Evolutionary conservation across 2,113 vertebrate species (phyloP).

Genomic region (Mionectes macconnelli): DNA sequence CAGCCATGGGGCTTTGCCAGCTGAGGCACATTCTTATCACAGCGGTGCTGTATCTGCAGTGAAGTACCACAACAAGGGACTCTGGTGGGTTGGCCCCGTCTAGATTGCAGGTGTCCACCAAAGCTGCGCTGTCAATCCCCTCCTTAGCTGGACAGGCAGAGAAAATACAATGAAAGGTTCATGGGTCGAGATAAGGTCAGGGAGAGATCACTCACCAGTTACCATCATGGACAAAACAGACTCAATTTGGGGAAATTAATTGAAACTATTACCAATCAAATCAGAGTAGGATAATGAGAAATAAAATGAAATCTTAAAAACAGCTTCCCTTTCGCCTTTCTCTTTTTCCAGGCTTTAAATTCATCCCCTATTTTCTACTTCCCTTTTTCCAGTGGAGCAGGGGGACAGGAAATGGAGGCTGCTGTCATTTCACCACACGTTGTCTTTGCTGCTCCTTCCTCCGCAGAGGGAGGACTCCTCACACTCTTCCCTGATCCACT

Average conservation of each 20-base stretch:
- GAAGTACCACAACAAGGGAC: background rate
- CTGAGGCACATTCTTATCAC: accelerated
- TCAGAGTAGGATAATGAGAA: background rate
- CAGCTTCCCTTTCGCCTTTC: background rate
- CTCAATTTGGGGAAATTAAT: background rate
- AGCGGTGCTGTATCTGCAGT: background rate
- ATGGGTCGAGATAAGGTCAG: background rate
- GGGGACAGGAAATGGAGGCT: too few species aligned
- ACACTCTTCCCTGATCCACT: background rate
- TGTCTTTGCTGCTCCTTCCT: background rate
- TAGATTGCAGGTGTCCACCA: background rate
- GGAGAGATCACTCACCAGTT: background rate
- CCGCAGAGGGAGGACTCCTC: too few species aligned
- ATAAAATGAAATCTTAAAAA: background rate
- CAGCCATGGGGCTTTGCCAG: background rate
- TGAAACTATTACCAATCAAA: background rate
- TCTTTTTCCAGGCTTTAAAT: background rate
- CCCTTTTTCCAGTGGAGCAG: background rate
- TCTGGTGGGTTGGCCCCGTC: background rate
- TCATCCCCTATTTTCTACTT: background rate
- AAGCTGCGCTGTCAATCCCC: background rate
- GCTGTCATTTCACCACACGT: too few species aligned
- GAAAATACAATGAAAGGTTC: background rate
- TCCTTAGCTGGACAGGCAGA: background rate
- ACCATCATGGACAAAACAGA: background rate